phyloP scores from a whole-genome alignment of 2,888 invertebrate genomes.

The Thymelicus lineola region DNA sequence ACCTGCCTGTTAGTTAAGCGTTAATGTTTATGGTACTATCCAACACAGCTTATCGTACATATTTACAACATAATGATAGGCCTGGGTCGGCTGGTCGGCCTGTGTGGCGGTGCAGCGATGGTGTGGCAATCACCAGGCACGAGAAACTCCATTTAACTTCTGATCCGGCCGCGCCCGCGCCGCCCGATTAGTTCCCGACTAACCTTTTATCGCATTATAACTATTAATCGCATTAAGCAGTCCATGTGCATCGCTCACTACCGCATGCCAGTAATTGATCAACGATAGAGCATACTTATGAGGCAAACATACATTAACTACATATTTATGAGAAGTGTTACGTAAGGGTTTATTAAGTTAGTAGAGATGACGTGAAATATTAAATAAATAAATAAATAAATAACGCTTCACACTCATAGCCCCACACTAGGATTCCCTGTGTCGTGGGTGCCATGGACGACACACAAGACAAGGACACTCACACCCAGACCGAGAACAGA shows the following conservation, averaged over 20 bases:
- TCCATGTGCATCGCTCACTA: neutral
- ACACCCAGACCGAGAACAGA: too few species aligned
- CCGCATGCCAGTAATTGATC: neutral
- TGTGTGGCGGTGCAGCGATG: neutral
- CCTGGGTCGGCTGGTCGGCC: too few species aligned
- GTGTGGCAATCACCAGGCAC: neutral
- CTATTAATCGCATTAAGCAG: conserved; percentile 9
- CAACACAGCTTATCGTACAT: neutral
- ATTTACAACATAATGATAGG: neutral
- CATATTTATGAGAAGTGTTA: too few species aligned
- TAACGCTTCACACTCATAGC: too few species aligned
- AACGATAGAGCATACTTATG: neutral
- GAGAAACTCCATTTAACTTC: conserved; percentile 12
- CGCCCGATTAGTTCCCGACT: neutral
- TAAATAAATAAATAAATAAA: too few species aligned
- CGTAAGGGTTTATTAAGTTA: too few species aligned
- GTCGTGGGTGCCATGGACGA: too few species aligned
- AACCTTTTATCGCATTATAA: conserved; percentile 2
- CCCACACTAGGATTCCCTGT: too few species aligned
- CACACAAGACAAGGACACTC: too few species aligned
- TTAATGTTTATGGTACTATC: neutral
- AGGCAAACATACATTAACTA: too few species aligned
- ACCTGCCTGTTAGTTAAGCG: too few species aligned
- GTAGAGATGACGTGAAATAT: too few species aligned
- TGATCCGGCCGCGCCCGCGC: neutral